phyloP scores from a whole-genome alignment of 2,797 vertebrate species.

The Florisuga fusca region DNA sequence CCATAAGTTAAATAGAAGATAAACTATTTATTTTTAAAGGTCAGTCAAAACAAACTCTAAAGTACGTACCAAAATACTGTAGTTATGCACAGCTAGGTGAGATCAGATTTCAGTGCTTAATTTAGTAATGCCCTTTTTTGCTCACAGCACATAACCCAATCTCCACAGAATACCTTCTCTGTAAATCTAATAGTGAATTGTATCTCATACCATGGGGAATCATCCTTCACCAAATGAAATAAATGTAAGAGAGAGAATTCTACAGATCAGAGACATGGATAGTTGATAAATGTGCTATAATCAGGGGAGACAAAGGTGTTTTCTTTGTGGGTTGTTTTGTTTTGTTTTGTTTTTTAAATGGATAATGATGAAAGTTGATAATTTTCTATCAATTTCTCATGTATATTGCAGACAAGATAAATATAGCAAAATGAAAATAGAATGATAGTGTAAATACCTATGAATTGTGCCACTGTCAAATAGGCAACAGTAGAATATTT shows the following conservation, averaged over 20 bases:
- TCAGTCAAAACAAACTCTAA: constrained; percentile 12
- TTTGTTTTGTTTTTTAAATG: neutral
- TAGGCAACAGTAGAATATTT: constrained; percentile 47
- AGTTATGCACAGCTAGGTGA: neutral
- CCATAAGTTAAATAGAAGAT: neutral
- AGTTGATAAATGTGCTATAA: constrained; percentile 9
- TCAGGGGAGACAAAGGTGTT: neutral
- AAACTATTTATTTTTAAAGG: neutral
- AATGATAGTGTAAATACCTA: constrained; percentile 47
- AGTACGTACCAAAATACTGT: neutral
- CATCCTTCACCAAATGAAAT: neutral
- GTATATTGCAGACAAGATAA: constrained; percentile 23
- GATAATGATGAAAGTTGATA: constrained; percentile 24
- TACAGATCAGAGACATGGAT: neutral
- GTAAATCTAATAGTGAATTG: constrained; percentile 20
- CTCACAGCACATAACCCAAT: constrained; percentile 15
- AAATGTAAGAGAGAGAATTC: constrained; percentile 1
- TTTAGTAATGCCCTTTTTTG: neutral
- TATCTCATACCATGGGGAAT: neutral
- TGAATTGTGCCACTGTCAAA: constrained; percentile 48
- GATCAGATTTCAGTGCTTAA: constrained; percentile 24
- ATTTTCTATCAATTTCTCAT: constrained; percentile 43
- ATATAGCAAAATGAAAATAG: constrained; percentile 22
- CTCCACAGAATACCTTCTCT: constrained; percentile 19
- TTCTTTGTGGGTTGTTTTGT: neutral